Evolutionary conservation across 2,888 invertebrate species (phyloP), one percentile per base, ranked within the genome.

Genomic region (Amorpha juglandis): DNA sequence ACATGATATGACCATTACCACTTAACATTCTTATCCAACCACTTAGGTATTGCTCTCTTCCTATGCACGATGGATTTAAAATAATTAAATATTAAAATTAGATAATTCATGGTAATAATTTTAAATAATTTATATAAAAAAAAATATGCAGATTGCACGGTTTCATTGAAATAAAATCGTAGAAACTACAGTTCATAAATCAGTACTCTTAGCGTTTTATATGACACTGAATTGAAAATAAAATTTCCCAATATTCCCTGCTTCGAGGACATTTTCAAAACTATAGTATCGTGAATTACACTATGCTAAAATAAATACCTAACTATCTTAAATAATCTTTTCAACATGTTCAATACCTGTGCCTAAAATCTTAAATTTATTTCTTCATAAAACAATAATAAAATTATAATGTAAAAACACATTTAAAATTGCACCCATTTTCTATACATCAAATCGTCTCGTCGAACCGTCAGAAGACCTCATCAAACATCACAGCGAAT

Each of bases 351-450:
- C 88, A 89, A 90, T 92, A 89, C 86, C 89, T 87, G 89, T 82
- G 87, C 89, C 91, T 92, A 91, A 88, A 91, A 89, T 89, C 88
- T 90, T 91, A 90, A 87, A 89, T 88, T 81, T 90, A 83, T 81
- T 81, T 71, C 84, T 89, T 85, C 88, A 89, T 89, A 92, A 93
- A 92, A 92, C 91, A 93, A 92, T 90, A 90, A 93, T 93, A 93
- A 93, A 93, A 93, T 92, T 92, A 93, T 90, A 91, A 93, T 92
- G 91, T 90, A 91, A 93, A 91, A 93, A 92, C 91, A 92, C 91
- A 91, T 92, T 92, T 91, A 89, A 92, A 92, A 92, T 92, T 92
- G 91, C 86, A 91, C 85, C 91, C 91, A 91, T 89, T 58, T 87
- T 89, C 91, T 91, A 91, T 91, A 91, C 89, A 91, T 91, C 89